phyloP scores from a whole-genome alignment of 2,888 invertebrate species.

The Drosophila sordidula region DNA sequence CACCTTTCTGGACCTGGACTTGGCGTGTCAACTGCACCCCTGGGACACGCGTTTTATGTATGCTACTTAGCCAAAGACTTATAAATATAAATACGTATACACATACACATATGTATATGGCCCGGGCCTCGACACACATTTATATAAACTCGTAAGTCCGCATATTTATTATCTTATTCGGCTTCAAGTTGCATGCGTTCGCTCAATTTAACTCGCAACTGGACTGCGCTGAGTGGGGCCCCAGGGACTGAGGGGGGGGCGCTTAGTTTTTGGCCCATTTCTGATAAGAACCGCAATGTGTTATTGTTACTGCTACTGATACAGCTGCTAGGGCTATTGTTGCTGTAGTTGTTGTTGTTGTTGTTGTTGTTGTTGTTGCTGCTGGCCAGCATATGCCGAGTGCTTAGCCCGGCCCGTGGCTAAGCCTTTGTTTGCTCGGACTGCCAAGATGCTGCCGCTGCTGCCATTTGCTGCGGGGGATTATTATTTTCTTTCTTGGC shows the following conservation, averaged over 20 bases:
- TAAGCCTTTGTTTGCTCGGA: slow-evolving; percentile 56
- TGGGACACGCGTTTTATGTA: slow-evolving; percentile 40
- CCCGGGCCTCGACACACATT: no score
- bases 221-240: slow-evolving; percentile 40
- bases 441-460: slow-evolving; percentile 26
- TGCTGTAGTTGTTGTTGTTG: slow-evolving; percentile 10
- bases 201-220: slow-evolving; percentile 62
- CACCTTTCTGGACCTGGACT: slow-evolving; percentile 19
- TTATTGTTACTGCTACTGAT: slow-evolving; percentile 41
- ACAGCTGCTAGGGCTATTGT: slow-evolving; percentile 3
- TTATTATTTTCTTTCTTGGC: slow-evolving; percentile 34
- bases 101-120: not conserved
- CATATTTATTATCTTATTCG: slow-evolving; percentile 58
- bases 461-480: slow-evolving; percentile 15
- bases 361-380: slow-evolving; percentile 16
- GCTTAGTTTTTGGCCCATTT: slow-evolving; percentile 44
- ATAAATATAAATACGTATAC: slow-evolving; percentile 15
- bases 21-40: slow-evolving; percentile 58
- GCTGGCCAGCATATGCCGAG: slow-evolving; percentile 44
- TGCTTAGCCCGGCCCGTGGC: slow-evolving; percentile 11
- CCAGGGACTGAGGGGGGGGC: slow-evolving; percentile 32
- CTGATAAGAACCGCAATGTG: slow-evolving; percentile 55
- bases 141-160: slow-evolving; percentile 1
- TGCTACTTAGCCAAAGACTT: slow-evolving; percentile 39
- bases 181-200: slow-evolving; percentile 66